These are phyloP conservation scores for Chionodraco myersi DNA, from an alignment of 2,113 vertebrate genomes.

Conservation along the genomic window DNA sequence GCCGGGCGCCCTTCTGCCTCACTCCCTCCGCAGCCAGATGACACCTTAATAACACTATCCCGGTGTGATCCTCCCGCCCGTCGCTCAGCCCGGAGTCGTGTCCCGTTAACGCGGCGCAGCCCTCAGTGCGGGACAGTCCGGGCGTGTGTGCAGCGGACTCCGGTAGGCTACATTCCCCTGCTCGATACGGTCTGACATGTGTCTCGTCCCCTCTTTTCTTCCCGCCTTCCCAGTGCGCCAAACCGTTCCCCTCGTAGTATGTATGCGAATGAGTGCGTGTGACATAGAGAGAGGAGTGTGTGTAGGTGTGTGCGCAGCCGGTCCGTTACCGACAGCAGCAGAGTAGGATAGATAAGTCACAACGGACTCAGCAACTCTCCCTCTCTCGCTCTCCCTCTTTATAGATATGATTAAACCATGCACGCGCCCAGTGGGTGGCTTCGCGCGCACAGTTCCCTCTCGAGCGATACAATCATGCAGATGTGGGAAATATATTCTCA, in stretches of 20 bases:
- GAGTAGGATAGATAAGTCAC: slow-evolving; percentile 67
- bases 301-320: slow-evolving; percentile 61
- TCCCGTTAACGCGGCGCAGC: slow-evolving; percentile 57
- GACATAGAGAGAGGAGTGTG: slow-evolving; percentile 31
- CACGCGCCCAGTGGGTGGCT: slow-evolving; percentile 71
- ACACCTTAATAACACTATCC: slow-evolving; percentile 23
- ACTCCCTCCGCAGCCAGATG: slow-evolving; percentile 54
- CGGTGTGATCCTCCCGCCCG: slow-evolving; percentile 25
- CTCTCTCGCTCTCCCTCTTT: slow-evolving; percentile 32
- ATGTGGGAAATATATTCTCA: slow-evolving; percentile 40
- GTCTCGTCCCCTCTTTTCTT: slow-evolving; percentile 32
- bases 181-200: slow-evolving; percentile 58
- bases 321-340: slow-evolving; percentile 60
- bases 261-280: not conserved
- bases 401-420: slow-evolving; percentile 61
- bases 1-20: not conserved
- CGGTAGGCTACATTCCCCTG: slow-evolving; percentile 62
- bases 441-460: slow-evolving; percentile 54
- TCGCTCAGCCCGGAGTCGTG: slow-evolving; percentile 29
- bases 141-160: slow-evolving; percentile 51
- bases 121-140: slow-evolving; percentile 51
- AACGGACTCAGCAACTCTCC: slow-evolving; percentile 53
- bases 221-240: slow-evolving; percentile 44
- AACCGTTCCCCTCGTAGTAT: slow-evolving; percentile 19
- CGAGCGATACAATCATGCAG: slow-evolving; percentile 42